Base-by-base conservation (phyloP, 2,888 invertebrate genomes). In the Diploptera punctata region DNA sequence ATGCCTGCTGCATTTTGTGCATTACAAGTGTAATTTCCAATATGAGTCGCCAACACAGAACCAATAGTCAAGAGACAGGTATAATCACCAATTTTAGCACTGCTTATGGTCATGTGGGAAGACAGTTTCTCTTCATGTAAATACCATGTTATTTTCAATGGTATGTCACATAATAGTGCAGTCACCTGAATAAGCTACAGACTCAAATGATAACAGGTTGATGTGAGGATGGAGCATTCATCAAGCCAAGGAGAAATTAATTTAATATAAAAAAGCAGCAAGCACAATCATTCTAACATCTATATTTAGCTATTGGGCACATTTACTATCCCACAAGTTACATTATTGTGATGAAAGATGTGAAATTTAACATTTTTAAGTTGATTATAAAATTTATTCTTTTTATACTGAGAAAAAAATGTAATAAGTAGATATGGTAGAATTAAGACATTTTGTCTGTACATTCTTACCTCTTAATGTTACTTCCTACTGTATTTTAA, bases 21-120 rank as follows among this genome's bases (percentile, higher is more conserved):
- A 24, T 77, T 76, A 75, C 84, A 93, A 74, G 90, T 89, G 82
- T 93, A 93, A 78, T 88, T 90, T 78, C 93, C 93, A 77, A 90
- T 88, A 82, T 93, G 92, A 72, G 87, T 86, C 69, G 88, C 89
- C 79, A 86, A 87, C 74, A 90, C 91, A 9, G 76, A 73, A 29
- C 74, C 74, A 67, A 80, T 79, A 5, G 78, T 76, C 54, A 80
- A 73, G 52, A 79, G 75, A 74, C 76, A 80, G 77, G 90, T 81
- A 76, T 84, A 84, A 75, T 78, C 81, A 33, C 82, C 82, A 62
- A 78, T 79, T 77, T 79, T 80, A 29, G 80, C 79, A 47, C 81
- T 80, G 69, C 81, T 79, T 47, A 82, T 81, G 24, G 83, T 81
- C 10, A 79, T 78, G 71, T 77, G 71, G 29, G 62, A 65, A 26